Evolutionary conservation across 2,113 vertebrate species (phyloP).

Genomic region (Mystacornis crossleyi): DNA sequence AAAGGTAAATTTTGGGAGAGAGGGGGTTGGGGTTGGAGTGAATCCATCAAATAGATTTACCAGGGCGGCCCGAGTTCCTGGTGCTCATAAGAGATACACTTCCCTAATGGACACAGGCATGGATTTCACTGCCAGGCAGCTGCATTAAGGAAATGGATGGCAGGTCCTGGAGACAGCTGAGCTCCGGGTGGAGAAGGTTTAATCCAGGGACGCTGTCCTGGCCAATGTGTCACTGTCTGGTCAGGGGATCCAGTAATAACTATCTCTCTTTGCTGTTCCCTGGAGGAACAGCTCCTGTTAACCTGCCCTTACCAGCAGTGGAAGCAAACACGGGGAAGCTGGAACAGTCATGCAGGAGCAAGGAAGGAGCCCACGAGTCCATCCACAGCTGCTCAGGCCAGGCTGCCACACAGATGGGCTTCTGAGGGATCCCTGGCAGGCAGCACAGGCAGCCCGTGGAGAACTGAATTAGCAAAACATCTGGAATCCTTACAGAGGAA

Average conservation of each 20-base stretch:
- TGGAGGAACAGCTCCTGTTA: not conserved
- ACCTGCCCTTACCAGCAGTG: not conserved
- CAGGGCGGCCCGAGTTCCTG: not conserved
- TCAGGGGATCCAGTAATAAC: not conserved
- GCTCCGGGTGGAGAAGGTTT: not conserved
- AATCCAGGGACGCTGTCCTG: not conserved
- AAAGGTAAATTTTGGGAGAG: not conserved
- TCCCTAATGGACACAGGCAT: slow-evolving; percentile 3
- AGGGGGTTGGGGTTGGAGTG: not conserved
- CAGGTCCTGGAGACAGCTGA: not conserved
- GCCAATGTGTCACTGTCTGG: not conserved
- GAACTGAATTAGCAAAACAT: not conserved
- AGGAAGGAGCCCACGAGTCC: not conserved
- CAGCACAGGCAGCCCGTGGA: not conserved
- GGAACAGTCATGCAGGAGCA: not conserved
- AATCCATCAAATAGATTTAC: slow-evolving; percentile 16
- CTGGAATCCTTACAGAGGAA: not conserved
- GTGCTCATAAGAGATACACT: slow-evolving; percentile 25
- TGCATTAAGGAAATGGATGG: slow-evolving; percentile 57
- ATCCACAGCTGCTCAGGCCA: not conserved
- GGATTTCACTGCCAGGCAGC: slow-evolving; percentile 31
- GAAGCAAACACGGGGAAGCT: not conserved
- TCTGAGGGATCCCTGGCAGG: not conserved
- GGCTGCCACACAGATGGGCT: not conserved
- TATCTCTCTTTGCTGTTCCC: not conserved